Evolutionary conservation across 1,140 invertebrate genomes (phyloP).

Genomic region (Papilio machaon): DNA sequence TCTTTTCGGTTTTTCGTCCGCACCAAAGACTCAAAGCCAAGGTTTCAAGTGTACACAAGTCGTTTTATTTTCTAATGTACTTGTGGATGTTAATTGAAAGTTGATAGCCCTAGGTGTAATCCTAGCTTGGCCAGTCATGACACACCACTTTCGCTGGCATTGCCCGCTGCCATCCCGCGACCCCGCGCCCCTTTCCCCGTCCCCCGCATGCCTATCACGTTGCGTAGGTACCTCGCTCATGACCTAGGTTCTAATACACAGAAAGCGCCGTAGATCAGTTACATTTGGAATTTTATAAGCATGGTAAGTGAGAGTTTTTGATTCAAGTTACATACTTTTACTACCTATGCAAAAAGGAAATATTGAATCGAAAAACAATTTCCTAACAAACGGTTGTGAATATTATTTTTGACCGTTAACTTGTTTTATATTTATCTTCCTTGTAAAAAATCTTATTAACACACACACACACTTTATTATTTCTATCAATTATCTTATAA

Average conservation of each 20-base stretch:
- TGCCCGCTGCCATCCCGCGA: neutral
- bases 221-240: constrained; percentile 1
- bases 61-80: neutral
- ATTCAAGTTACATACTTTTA: neutral
- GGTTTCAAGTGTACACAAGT: neutral
- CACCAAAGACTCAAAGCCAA: neutral
- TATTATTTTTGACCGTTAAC: too few relatives aligned
- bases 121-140: neutral
- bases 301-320: neutral
- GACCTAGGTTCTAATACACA: constrained; percentile 10
- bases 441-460: too few relatives aligned
- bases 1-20: neutral
- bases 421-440: neutral
- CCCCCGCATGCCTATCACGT: constrained; percentile 15
- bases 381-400: neutral
- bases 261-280: constrained; percentile 25
- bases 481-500: too few relatives aligned
- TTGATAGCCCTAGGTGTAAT: neutral
- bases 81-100: too few relatives aligned
- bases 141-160: constrained; percentile 28
- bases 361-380: neutral
- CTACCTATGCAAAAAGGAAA: neutral
- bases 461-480: too few relatives aligned
- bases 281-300: neutral
- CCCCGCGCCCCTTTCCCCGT: neutral